These are phyloP conservation scores for Seladonia tumulorum DNA, from an alignment of 2,888 invertebrate species.

Conservation along the genomic window DNA sequence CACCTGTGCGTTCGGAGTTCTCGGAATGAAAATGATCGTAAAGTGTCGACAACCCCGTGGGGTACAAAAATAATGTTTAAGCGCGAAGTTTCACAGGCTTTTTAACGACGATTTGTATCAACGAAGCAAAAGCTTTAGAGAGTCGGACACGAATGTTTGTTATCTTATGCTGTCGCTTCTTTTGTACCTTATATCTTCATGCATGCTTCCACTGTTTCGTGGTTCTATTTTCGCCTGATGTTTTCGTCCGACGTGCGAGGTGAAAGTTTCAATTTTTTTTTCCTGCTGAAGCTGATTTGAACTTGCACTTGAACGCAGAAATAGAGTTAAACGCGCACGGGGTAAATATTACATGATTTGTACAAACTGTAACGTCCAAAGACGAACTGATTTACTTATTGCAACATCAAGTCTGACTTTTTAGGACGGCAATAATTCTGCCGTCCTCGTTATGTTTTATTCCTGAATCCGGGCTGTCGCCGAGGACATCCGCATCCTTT, in stretches of 20 bases:
- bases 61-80: conserved; percentile 42
- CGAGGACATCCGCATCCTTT: background rate
- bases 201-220: background rate
- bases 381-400: background rate
- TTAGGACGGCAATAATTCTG: conserved; percentile 39
- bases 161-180: conserved; percentile 33
- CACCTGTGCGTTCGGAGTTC: conserved; percentile 68
- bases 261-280: background rate
- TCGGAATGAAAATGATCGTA: conserved; percentile 51
- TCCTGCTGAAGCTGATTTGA: background rate
- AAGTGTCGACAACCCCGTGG: conserved; percentile 48
- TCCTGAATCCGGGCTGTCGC: conserved; percentile 27
- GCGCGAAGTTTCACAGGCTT: background rate
- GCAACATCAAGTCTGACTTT: conserved; percentile 24
- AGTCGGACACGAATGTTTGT: conserved; percentile 49
- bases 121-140: conserved; percentile 42
- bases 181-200: conserved; percentile 22
- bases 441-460: conserved; percentile 31
- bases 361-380: background rate
- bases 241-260: background rate
- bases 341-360: background rate
- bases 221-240: conserved; percentile 6
- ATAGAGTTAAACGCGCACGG: background rate
- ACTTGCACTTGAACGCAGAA: background rate
- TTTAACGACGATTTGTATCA: conserved; percentile 44